Percentiles rank a stretch among this genome's conserved stretches.
Conservation (phyloP, 1,140 invertebrate species). For the Scaptomyza graminum region DNA sequence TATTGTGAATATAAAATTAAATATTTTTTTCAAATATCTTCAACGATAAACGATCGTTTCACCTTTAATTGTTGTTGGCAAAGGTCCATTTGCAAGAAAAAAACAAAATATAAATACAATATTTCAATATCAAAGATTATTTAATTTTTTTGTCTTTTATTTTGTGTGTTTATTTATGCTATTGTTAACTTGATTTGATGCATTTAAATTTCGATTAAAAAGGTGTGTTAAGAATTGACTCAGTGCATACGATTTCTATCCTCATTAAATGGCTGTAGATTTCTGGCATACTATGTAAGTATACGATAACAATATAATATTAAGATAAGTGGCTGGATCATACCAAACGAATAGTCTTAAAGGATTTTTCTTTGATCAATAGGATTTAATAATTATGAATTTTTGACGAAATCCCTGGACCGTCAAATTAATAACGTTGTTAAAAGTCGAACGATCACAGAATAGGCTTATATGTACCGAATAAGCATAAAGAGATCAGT, state of each 20-base stretch:
- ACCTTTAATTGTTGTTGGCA: conserved; percentile 17
- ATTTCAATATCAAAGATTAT: not conserved
- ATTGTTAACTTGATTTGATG: not conserved
- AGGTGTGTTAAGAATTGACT: not conserved
- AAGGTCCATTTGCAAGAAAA: conserved; percentile 1
- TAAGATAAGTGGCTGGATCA: too few species aligned
- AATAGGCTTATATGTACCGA: too few species aligned
- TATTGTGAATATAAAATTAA: conserved; percentile 1
- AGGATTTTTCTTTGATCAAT: too few species aligned
- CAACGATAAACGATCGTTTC: conserved; percentile 19
- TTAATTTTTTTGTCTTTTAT: not conserved
- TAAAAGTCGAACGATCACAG: too few species aligned
- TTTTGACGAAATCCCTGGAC: too few species aligned
- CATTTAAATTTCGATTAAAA: not conserved
- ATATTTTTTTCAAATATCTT: conserved; percentile 15
- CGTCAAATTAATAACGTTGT: too few species aligned
- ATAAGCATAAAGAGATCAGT: too few species aligned
- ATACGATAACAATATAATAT: not conserved
- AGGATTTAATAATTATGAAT: too few species aligned
- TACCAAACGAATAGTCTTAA: too few species aligned
- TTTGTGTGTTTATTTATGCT: conserved; percentile 7
- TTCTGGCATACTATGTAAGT: not conserved
- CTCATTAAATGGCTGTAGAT: not conserved
- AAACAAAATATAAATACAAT: conserved; percentile 6
- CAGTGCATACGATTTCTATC: not conserved